Percentiles rank a stretch among this genome's conserved stretches.
Conservation (phyloP, 1,140 invertebrate genomes). For the Meloidogyne exigua region DNA sequence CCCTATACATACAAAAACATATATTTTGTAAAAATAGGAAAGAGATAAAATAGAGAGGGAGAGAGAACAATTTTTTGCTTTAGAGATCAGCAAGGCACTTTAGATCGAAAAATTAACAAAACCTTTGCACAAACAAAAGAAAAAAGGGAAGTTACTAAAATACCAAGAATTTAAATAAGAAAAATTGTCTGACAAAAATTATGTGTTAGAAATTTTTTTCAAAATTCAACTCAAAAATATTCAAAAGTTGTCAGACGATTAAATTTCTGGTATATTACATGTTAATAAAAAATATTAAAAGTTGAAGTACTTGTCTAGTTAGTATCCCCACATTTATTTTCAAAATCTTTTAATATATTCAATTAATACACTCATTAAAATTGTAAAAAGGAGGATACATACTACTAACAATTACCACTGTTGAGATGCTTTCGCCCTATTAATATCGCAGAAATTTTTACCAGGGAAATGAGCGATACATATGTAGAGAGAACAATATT, state of each 20-base stretch:
- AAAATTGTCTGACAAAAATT: too few species aligned
- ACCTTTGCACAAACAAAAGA: neutral
- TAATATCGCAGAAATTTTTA: neutral
- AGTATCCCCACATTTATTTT: too few species aligned
- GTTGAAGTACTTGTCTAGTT: too few species aligned
- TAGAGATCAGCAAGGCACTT: conserved; percentile 28
- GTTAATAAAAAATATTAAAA: too few species aligned
- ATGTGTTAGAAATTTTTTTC: too few species aligned
- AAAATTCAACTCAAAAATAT: too few species aligned
- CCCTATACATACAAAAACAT: neutral
- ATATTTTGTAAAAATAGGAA: neutral
- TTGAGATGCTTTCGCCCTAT: conserved; percentile 1
- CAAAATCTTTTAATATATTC: too few species aligned
- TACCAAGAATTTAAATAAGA: neutral
- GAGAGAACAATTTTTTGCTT: conserved; percentile 5
- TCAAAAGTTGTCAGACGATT: too few species aligned
- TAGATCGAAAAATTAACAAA: conserved; percentile 33
- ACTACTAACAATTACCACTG: too few species aligned
- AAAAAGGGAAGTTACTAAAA: neutral
- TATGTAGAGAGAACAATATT: neutral
- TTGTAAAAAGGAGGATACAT: too few species aligned
- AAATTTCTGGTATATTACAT: too few species aligned
- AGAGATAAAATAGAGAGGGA: neutral
- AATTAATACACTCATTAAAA: too few species aligned
- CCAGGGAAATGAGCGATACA: neutral